Evolutionary conservation across 2,797 vertebrate genomes (phyloP).

Genomic region (Gadopsis marmoratus): DNA sequence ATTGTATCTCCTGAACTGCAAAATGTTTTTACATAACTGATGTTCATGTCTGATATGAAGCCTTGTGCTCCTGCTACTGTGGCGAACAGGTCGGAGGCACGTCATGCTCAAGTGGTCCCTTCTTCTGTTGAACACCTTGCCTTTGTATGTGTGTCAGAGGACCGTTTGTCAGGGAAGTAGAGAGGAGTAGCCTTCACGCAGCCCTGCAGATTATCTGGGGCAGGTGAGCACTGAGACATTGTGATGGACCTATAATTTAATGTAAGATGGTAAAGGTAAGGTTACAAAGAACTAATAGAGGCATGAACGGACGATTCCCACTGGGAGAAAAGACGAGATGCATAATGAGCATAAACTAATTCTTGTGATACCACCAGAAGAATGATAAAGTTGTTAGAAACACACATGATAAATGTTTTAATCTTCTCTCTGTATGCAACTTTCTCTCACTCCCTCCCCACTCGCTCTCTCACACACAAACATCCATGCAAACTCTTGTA

Average conservation of each 20-base stretch:
- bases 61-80: constrained; percentile 22
- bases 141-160: constrained; percentile 62
- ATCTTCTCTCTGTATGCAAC: constrained; percentile 25
- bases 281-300: constrained; percentile 60
- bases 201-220: constrained; percentile 70
- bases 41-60: constrained; percentile 40
- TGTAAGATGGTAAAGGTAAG: constrained; percentile 68
- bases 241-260: constrained; percentile 74
- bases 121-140: constrained; percentile 35
- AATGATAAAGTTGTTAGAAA: constrained; percentile 31
- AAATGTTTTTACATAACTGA: constrained; percentile 44
- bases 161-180: constrained; percentile 54
- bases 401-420: constrained; percentile 22
- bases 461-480: constrained; percentile 4
- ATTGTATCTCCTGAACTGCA: constrained; percentile 17
- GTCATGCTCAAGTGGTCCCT: constrained; percentile 35
- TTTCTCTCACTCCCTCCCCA: constrained; percentile 18
- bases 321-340: constrained; percentile 34
- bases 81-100: constrained; percentile 19
- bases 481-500: constrained; percentile 55
- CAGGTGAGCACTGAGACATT: constrained; percentile 73
- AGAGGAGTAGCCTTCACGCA: constrained; percentile 61
- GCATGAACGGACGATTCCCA: constrained; percentile 50
- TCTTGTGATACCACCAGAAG: constrained; percentile 7
- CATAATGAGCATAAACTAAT: constrained; percentile 32